phyloP scores from a whole-genome alignment of 2,797 vertebrate genomes.

The Sebastes minor region DNA sequence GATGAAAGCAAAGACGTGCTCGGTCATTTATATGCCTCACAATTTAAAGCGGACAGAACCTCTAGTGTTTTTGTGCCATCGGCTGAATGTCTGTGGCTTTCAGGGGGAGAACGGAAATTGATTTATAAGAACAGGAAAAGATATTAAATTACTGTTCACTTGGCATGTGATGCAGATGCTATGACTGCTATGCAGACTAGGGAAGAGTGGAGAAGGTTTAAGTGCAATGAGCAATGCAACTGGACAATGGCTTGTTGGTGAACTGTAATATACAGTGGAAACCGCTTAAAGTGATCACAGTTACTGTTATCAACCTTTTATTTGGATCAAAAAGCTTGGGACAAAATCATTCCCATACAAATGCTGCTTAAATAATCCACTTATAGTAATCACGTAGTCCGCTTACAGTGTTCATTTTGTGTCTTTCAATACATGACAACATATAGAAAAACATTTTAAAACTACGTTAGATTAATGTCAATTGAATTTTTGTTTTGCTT shows the following conservation, averaged over 20 bases:
- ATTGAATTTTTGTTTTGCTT: no score
- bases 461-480: no score
- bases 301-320: no score
- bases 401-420: no score
- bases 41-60: conserved; percentile 23
- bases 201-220: background rate
- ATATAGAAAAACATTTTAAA: no score
- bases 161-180: background rate
- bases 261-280: background rate
- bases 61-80: background rate
- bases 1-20: background rate
- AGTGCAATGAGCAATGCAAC: background rate
- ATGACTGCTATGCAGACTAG: background rate
- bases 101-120: background rate
- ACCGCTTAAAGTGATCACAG: no score
- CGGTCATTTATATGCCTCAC: conserved; percentile 9
- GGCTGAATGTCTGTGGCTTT: conserved; percentile 14
- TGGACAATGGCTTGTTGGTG: background rate
- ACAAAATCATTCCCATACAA: no score
- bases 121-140: conserved; percentile 11
- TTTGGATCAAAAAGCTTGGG: background rate
- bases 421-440: accelerated
- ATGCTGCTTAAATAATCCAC: no score
- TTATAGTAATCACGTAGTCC: no score
- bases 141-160: background rate